A percentile compares a stretch with the other conserved stretches of the same genome.
phyloP scores from a whole-genome alignment of 1,140 invertebrate species.

The Solenopsis invicta region DNA sequence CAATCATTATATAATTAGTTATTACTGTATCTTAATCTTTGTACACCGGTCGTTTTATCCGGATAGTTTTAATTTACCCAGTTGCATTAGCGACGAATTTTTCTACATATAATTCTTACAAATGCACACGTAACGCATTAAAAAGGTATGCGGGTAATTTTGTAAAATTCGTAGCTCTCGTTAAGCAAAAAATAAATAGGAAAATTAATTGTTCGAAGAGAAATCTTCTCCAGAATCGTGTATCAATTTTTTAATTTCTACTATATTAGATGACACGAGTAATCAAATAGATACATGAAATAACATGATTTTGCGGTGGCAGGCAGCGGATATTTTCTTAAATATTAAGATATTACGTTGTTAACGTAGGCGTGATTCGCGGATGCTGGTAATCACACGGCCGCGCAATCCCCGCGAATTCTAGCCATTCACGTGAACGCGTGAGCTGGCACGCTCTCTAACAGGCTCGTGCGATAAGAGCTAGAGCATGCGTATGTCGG shows the following conservation, averaged over 20 bases:
- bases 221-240: not conserved
- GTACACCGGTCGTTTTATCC: not conserved
- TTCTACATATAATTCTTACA: not conserved
- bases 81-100: not conserved
- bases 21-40: not conserved
- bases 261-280: not conserved
- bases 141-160: not conserved
- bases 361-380: not conserved
- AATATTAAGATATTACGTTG: not conserved
- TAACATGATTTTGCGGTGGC: not conserved
- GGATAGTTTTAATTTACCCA: not conserved
- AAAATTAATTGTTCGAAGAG: not conserved
- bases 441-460: constrained; percentile 29
- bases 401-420: constrained; percentile 43
- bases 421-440: constrained; percentile 17
- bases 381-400: not conserved
- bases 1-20: constrained; percentile 25
- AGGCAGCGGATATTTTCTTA: not conserved
- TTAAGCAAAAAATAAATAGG: not conserved
- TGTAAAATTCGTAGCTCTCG: not conserved
- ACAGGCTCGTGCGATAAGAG: constrained; percentile 5
- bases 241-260: not conserved
- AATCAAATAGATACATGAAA: not conserved
- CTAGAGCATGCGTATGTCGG: not conserved
- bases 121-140: not conserved